Evolutionary conservation across 2,113 vertebrate species (phyloP).

Genomic region (Ptychochromis oligacanthus): DNA sequence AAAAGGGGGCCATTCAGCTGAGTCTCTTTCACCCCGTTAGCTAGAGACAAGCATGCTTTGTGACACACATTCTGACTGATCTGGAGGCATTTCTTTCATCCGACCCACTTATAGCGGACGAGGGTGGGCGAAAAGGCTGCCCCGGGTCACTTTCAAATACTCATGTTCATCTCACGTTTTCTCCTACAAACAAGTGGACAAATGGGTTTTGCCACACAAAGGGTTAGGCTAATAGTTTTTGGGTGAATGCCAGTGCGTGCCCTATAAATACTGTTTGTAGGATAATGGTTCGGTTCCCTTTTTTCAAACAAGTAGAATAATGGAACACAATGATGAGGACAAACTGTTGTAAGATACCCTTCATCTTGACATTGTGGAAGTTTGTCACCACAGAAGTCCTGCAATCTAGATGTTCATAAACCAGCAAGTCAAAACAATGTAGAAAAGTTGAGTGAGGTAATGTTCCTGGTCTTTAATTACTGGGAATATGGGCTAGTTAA

Average conservation of each 20-base stretch:
- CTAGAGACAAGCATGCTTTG: constrained; percentile 77
- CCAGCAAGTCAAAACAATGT: neutral
- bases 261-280: constrained; percentile 35
- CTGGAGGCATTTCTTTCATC: constrained; percentile 59
- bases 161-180: constrained; percentile 44
- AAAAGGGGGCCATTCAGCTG: constrained; percentile 58
- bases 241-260: neutral
- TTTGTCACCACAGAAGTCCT: neutral
- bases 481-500: neutral
- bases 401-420: constrained; percentile 30
- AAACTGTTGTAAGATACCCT: neutral
- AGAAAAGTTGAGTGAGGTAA: too few species aligned
- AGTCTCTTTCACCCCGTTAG: constrained; percentile 74
- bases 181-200: constrained; percentile 22
- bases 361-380: neutral
- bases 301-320: constrained; percentile 1
- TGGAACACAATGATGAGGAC: neutral
- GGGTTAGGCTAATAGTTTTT: constrained; percentile 19
- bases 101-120: constrained; percentile 49
- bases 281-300: neutral
- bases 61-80: constrained; percentile 60
- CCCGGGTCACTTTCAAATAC: constrained; percentile 41
- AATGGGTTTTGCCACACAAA: constrained; percentile 31
- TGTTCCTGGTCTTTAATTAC: neutral
- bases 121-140: constrained; percentile 9